phyloP scores from a whole-genome alignment of 2,113 vertebrate species.

The Sinosuthora webbiana region DNA sequence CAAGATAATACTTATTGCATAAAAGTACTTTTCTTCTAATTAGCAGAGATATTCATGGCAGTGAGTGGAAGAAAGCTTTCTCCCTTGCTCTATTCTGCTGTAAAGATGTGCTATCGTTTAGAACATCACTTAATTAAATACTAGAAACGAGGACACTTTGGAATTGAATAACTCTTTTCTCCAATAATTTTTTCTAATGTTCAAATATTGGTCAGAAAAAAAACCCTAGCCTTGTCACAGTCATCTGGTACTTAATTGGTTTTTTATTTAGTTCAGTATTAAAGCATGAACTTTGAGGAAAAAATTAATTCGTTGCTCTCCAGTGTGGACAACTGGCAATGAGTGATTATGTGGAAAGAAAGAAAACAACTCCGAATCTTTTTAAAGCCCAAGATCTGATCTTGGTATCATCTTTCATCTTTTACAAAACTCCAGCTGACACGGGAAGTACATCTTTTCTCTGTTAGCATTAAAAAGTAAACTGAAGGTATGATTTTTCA shows the following conservation, averaged over 20 bases:
- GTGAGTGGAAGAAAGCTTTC: not conserved
- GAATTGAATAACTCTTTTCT: conserved; percentile 60
- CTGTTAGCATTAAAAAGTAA: not conserved
- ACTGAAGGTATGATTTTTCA: not conserved
- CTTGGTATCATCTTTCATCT: not conserved
- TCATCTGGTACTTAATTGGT: conserved; percentile 26
- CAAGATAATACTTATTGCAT: conserved; percentile 8
- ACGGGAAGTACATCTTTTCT: not conserved
- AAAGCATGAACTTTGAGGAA: conserved; percentile 24
- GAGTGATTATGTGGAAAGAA: not conserved
- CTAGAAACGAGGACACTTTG: conserved; percentile 11
- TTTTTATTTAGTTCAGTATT: conserved; percentile 47
- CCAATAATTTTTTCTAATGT: conserved; percentile 30
- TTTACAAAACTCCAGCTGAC: not conserved
- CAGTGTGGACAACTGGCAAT: not conserved
- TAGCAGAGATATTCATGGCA: conserved; percentile 40
- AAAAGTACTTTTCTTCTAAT: conserved; percentile 40
- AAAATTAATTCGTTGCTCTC: conserved; percentile 35
- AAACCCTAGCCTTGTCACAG: not conserved
- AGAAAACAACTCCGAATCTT: not conserved
- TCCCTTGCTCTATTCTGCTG: not conserved
- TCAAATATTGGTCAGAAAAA: conserved; percentile 36
- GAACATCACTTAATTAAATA: conserved; percentile 70
- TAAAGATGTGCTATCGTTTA: conserved; percentile 54
- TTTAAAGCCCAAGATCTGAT: not conserved